Conservation (phyloP, 2,888 invertebrate species). For the Pristionchus fissidentatus region DNA sequence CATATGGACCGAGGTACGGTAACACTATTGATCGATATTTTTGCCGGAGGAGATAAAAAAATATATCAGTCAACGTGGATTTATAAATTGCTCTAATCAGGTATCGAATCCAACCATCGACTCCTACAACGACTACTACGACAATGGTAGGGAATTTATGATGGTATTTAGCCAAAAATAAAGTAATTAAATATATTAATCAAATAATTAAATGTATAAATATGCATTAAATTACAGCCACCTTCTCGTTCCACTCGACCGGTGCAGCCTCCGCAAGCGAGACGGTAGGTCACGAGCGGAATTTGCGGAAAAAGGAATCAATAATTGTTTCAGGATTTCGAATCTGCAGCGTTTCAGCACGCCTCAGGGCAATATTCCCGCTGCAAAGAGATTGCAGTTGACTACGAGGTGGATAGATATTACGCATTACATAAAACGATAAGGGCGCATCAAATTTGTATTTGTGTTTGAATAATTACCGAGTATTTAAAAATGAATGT, state of each 20-base stretch:
- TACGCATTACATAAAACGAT: neutral
- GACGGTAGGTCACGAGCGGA: neutral
- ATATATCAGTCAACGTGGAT: no score
- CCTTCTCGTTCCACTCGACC: neutral
- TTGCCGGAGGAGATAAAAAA: no score
- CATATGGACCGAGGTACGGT: conserved; percentile 41
- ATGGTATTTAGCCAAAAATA: neutral
- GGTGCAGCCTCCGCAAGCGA: neutral
- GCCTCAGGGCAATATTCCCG: neutral
- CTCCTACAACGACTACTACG: neutral
- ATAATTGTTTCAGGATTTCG: neutral
- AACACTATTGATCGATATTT: no score
- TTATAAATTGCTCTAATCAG: no score
- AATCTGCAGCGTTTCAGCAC: conserved; percentile 19
- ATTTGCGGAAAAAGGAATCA: neutral
- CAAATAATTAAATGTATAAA: no score
- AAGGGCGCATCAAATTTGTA: neutral
- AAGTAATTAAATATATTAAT: no score
- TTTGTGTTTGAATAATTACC: neutral
- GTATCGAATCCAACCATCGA: neutral
- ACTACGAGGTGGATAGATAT: conserved; percentile 33
- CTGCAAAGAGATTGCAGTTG: conserved; percentile 5
- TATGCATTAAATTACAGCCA: neutral
- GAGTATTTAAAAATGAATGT: neutral
- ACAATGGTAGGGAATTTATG: no score